Evolutionary conservation across 1,140 invertebrate species (phyloP).

Genomic region (Aphis craccivora): DNA sequence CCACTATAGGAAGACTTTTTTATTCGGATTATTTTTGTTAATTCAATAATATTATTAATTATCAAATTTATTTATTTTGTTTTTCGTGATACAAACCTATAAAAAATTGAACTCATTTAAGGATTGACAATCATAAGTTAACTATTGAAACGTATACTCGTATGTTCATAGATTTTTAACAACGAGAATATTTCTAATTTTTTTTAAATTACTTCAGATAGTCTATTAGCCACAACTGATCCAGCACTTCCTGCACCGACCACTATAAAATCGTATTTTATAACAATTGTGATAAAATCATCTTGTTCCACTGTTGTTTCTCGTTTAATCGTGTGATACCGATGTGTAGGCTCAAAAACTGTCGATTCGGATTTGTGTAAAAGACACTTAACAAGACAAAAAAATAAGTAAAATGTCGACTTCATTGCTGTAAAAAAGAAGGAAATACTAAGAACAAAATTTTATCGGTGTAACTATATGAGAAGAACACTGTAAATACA

Average conservation of each 20-base stretch:
- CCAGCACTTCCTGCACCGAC: slow-evolving; percentile 69
- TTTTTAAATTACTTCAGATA: slow-evolving; percentile 62
- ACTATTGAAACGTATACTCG: background rate
- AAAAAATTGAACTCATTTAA: too few relatives aligned
- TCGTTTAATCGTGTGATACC: background rate
- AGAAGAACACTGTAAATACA: background rate
- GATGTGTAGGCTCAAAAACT: too few relatives aligned
- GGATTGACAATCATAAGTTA: background rate
- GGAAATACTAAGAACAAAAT: background rate
- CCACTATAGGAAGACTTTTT: too few relatives aligned
- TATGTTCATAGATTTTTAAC: background rate
- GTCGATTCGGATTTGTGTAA: background rate
- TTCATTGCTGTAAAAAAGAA: background rate
- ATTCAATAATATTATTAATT: too few relatives aligned
- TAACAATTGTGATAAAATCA: slow-evolving; percentile 63
- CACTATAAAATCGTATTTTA: slow-evolving; percentile 68
- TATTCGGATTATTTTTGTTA: too few relatives aligned
- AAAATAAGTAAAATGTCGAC: background rate
- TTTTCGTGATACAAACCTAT: too few relatives aligned
- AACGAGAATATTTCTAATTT: background rate
- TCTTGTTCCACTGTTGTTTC: background rate
- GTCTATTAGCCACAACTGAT: slow-evolving; percentile 66
- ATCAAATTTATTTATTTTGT: too few relatives aligned
- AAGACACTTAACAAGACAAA: background rate
- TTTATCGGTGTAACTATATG: too few relatives aligned